A percentile compares a stretch with the other conserved stretches of the same genome.
These are phyloP conservation scores for Sicus ferrugineus DNA, from an alignment of 2,888 invertebrate species.

Conservation along the genomic window DNA sequence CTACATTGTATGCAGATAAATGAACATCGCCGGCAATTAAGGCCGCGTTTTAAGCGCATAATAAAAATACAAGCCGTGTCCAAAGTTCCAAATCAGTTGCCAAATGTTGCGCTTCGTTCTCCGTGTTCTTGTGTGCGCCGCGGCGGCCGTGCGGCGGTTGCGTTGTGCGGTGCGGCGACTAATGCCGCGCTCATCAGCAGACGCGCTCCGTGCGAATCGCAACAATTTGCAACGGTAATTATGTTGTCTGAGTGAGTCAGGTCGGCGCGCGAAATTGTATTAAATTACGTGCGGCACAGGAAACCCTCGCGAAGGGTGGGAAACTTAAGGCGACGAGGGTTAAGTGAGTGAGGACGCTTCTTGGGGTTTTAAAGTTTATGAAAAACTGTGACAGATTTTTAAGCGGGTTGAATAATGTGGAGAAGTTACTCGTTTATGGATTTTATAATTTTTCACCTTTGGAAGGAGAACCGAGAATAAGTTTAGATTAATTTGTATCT, in stretches of 20 bases:
- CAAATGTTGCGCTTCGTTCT: constrained; percentile 8
- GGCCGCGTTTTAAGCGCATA: constrained; percentile 31
- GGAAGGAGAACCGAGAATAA: no score
- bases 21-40: constrained; percentile 30
- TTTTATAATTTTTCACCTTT: no score
- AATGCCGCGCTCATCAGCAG: constrained; percentile 21
- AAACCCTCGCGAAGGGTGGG: constrained; percentile 24
- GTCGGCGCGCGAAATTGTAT: not conserved
- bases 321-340: not conserved
- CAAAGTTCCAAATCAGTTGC: constrained; percentile 26
- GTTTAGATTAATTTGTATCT: no score
- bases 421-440: no score
- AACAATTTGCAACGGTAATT: constrained; percentile 29
- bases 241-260: constrained; percentile 12
- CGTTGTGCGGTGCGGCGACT: no score
- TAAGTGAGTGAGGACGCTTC: not conserved
- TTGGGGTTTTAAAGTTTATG: not conserved
- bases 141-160: no score
- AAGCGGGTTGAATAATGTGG: not conserved
- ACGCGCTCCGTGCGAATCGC: constrained; percentile 18
- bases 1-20: constrained; percentile 33
- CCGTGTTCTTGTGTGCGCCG: not conserved
- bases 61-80: constrained; percentile 22
- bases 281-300: not conserved
- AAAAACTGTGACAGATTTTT: not conserved